Evolutionary conservation across 1,140 invertebrate genomes (phyloP), one percentile per base, ranked within the genome.

Genomic region (Ceratina australensis): DNA sequence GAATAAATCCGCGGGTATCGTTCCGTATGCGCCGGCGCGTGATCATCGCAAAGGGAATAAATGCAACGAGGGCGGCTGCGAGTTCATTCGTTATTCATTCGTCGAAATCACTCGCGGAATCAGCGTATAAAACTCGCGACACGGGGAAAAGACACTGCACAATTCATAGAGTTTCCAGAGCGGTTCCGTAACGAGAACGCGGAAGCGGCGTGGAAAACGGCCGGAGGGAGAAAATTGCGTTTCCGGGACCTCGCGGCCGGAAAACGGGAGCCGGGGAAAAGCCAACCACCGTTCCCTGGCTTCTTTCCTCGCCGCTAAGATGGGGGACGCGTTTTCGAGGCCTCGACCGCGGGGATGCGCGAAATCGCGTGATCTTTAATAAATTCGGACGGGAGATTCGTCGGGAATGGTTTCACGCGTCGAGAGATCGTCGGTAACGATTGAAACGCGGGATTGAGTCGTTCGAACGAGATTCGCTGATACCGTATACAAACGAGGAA

Each of bases 81-180:
- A 28, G 57, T 50, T 72, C 75, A 61, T 77, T 60, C 28, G 67
- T 72, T 77, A 77, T 77, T 77, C 75, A 72, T 77, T 72, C 59
- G 18, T 63, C 49, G 49, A 77, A 77, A 77, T 77, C 68, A 47
- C 57, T 56, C 50, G 57, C 66, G 67, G 28, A 72, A 77, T 77
- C 75, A 77, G 57, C 75, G 72, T 77, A 77, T 72, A 77, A 77
- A 77, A 77, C 71, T 49, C 74, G 26, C 74, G 56, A 77, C 74
- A 77, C 66, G 56, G 22, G 54, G 33, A 42, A 20, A 75, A 77
- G 75, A 77, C 75, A 72, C 68, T 77, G 75, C 67, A 77, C 67
- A 77, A 77, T 77, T 77, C 75, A 77, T 77, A 72, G 66, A 77
- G 47, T 72, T n/a, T 63, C 18, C 26, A 22, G 47, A 24, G 67